Evolutionary conservation across 2,888 invertebrate genomes (phyloP), one percentile per base, ranked within the genome.

Genomic region (Drosophila ochracea): DNA sequence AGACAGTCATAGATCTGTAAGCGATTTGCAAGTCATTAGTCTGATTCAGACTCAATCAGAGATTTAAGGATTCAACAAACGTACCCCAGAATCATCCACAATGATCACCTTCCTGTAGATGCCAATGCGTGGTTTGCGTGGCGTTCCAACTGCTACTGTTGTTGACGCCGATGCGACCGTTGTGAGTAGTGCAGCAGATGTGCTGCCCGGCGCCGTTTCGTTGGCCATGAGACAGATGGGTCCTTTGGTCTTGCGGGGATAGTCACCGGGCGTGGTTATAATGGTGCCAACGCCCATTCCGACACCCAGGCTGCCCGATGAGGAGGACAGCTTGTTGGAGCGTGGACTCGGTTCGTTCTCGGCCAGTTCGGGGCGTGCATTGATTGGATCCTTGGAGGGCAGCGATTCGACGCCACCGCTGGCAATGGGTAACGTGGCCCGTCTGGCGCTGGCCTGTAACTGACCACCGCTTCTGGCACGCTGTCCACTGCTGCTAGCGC

Each of bases 1-100:
- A 99, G 96, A 76, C 97, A 97, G 92, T 98, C 98, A 90, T 97
- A 98, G 53, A 98, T 97, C 89, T 95, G 11, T 33, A 19, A 33
- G 25, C 25, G 25, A 25, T 47, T 25, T 47, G 47, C 16, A 47
- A 16, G 19, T 39, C 39, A 25, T 25, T 9, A 16, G n/a, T 16
- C 47, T 5, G 21, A 5, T 25, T 16, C 47, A 47, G 25, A 9
- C 16, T 25, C 7, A 9, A 16, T 25, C 13, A 16, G 13, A 7
- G 25, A 47, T 37, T 39, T 2, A 28, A n/a, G 7, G n/a, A 37
- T 25, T 39, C 11, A 28, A 11, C 4, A 4, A 37, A 55, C 89
- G 91, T 75, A 93, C 93, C 90, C 93, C 93, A 60, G 90, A 90
- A 52, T 92, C 92, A 73, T 93, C 93, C 54, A 93, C 92, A 63